A percentile compares a stretch with the other conserved stretches of the same genome.
phyloP scores from a whole-genome alignment of 2,888 invertebrate species.

The Steinernema scapterisci region DNA sequence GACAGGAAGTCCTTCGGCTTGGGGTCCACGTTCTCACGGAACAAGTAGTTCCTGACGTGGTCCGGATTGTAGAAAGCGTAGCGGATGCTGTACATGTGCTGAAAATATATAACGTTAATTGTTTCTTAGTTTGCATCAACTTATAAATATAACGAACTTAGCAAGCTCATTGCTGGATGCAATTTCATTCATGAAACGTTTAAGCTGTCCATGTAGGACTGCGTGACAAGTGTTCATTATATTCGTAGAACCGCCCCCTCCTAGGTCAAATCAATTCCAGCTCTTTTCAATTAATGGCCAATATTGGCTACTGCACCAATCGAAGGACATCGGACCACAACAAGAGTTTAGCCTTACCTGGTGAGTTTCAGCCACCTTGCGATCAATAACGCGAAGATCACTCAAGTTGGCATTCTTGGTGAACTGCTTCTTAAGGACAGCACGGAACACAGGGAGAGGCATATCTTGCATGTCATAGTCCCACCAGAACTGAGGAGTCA shows the following conservation, averaged over 20 bases:
- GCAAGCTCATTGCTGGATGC: too few relatives aligned
- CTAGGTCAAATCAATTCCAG: neutral
- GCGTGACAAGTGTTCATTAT: too few relatives aligned
- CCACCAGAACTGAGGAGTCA: constrained; percentile 64
- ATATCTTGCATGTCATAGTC: constrained; percentile 61
- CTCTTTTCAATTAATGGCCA: neutral
- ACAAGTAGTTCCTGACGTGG: constrained; percentile 70
- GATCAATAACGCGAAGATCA: constrained; percentile 70
- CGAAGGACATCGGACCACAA: neutral
- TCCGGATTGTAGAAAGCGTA: constrained; percentile 64
- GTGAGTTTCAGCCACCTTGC: constrained; percentile 67
- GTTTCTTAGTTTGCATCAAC: neutral
- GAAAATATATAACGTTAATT: constrained; percentile 33
- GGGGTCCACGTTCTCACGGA: constrained; percentile 69
- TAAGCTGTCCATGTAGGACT: neutral
- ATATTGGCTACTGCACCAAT: neutral
- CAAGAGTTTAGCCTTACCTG: constrained; percentile 41
- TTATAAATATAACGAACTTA: too few relatives aligned
- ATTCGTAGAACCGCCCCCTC: too few relatives aligned
- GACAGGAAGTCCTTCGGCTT: constrained; percentile 70
- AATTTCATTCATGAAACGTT: too few relatives aligned
- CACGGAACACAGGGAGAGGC: constrained; percentile 65
- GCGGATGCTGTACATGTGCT: constrained; percentile 62
- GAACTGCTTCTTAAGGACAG: constrained; percentile 69
- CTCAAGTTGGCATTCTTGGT: constrained; percentile 69